Evolutionary conservation across 2,797 vertebrate genomes (phyloP), one percentile per base, ranked within the genome.

Genomic region (Steatocranus sp.): DNA sequence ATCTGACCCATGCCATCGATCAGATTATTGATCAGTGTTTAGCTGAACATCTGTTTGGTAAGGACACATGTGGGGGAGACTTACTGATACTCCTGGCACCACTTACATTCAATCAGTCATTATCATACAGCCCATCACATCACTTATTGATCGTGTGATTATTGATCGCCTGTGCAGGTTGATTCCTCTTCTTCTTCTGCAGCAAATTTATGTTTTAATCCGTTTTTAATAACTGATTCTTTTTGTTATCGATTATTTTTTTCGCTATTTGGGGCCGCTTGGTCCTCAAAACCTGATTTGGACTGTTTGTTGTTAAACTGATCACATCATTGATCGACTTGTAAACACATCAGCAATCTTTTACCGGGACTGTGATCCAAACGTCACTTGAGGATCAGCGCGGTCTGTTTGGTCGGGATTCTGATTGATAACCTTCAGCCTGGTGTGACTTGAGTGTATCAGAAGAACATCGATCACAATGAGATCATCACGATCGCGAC

Each of bases 401-500:
- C 4, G 23, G 4, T 27, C 15, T 70, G 66, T 46, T 70, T 12
- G 41, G 48, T 51, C 8, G 12, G 48, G 20, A 61, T 6, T 58
- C 5, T 80, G 78, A 83, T 43, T 50, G 79, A 87, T 58, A 56
- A 87, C 79, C 88, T 78, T 76, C 38, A 58, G 63, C 63, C 51
- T 11, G 11, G 0, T 8, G 14, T n/a, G 51, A 51, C 4, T 46
- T 30, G 6, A n/a, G 20, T 7, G 4, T 34, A 1, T 70, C 48
- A 23, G 73, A 87, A 58, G 49, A 36, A 1, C 38, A 68, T 82
- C 79, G 58, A 82, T 86, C 76, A 51, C 68, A 48, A 48, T 73
- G 68, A 73, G 43, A 73, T 73, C 68, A 73, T 73, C 41, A 30
- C 25, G 43, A 73, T 6, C 25, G 23, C 17, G 25, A 25, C 68